These are phyloP conservation scores for Cacoxenus indagator DNA, from an alignment of 2,888 invertebrate genomes.

Conservation along the genomic window DNA sequence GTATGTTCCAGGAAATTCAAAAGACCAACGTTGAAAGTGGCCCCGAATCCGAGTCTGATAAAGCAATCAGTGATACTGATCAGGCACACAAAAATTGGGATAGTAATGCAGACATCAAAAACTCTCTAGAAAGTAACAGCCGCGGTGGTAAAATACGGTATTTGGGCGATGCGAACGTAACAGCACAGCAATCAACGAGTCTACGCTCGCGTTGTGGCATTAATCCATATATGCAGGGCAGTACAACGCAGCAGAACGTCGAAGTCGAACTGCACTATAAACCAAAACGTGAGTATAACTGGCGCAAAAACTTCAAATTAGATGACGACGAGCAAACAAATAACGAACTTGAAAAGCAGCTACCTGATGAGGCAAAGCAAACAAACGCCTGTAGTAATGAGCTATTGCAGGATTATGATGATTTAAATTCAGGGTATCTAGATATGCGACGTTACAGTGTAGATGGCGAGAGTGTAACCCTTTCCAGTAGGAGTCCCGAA, in stretches of 20 bases:
- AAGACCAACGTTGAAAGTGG: constrained; percentile 33
- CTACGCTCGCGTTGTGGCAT: constrained; percentile 67
- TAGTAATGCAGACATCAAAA: constrained; percentile 11
- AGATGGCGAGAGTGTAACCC: constrained; percentile 66
- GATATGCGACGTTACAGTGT: constrained; percentile 62
- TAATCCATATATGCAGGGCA: constrained; percentile 57
- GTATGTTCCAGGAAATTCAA: constrained; percentile 59
- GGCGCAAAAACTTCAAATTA: constrained; percentile 69
- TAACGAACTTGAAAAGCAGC: constrained; percentile 9
- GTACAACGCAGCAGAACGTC: constrained; percentile 42
- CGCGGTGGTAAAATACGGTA: constrained; percentile 62
- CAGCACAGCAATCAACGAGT: constrained; percentile 61
- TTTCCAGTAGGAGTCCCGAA: constrained; percentile 63
- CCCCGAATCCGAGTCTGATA: constrained; percentile 49
- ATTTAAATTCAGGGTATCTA: constrained; percentile 9
- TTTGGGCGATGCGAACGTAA: constrained; percentile 62
- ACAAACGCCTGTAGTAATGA: constrained; percentile 22
- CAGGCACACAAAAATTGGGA: too few species aligned
- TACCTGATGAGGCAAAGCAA: constrained; percentile 25
- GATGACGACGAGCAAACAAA: constrained; percentile 51
- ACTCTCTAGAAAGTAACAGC: constrained; percentile 57
- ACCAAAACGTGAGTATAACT: constrained; percentile 69
- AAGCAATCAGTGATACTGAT: constrained; percentile 48
- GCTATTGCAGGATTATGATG: constrained; percentile 9
- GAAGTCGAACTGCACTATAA: constrained; percentile 66